Evolutionary conservation across 2,888 invertebrate genomes (phyloP), one percentile per base, ranked within the genome.

Genomic region (Tanypteryx hageni): DNA sequence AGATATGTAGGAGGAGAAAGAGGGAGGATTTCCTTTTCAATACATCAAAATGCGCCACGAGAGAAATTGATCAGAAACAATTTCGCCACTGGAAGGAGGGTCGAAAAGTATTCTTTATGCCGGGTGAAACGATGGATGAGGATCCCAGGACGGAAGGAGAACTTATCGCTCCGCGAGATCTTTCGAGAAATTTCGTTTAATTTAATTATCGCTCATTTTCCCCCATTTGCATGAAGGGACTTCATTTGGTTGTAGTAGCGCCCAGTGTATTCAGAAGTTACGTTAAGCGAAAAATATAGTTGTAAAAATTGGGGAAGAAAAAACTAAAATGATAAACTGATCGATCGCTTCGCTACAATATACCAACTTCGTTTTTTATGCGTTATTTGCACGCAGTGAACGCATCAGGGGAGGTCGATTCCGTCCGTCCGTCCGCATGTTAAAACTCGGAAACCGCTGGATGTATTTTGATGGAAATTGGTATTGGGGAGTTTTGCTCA

Each of bases 41-140:
- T 85, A 57, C 85, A 85, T 85, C 85, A 57, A 85, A 85, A 85
- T 85, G 85, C 76, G 76, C 76, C 76, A 27, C 76, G 27, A 58
- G 85, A 85, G 85, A 85, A 85, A 58, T 85, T 58, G 85, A 57
- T 85, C 85, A 85, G 85, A 85, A 85, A 85, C 85, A 85, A 85
- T 85, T 85, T 85, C 84, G 85, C 57, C 18, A 5, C 44, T 44
- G 44, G 44, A 44, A 44, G 44, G 44, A 44, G 44, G 68, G 27
- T 76, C 76, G 76, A 76, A 76, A 76, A 76, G 27, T 27, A 76
- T 76, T 76, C 76, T 76, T 76, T 68, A 16, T 68, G 64, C 16
- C 5, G 5, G 44, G 5, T 1, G 44, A 44, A 5, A 5, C 1
- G 44, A n/a, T 5, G 13, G 68, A 68, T 22, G 76, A 76, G 76